A percentile compares a stretch with the other conserved stretches of the same genome.
Evolutionary conservation across 2,888 invertebrate genomes (phyloP).

Genomic region (Hymenopus coronatus): DNA sequence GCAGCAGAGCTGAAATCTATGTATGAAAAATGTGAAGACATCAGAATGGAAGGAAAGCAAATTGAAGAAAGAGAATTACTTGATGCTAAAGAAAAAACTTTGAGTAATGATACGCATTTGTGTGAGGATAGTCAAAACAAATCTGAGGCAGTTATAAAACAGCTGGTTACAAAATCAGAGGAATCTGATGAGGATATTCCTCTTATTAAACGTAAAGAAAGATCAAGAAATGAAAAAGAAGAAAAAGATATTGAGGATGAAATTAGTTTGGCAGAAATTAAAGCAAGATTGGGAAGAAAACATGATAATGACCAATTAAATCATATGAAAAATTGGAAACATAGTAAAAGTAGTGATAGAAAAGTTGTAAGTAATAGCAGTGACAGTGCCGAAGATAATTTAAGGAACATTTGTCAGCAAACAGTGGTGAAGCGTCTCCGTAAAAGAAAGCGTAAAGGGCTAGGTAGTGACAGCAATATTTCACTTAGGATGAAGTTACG

Average conservation of each 20-base stretch:
- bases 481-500: conserved; percentile 42
- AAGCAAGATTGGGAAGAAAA: conserved; percentile 41
- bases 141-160: neutral
- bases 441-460: conserved; percentile 42
- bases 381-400: conserved; percentile 44
- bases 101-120: neutral
- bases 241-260: conserved; percentile 40
- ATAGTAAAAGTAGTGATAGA: conserved; percentile 9
- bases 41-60: neutral
- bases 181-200: conserved; percentile 40
- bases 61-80: neutral
- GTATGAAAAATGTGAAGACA: neutral
- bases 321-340: neutral
- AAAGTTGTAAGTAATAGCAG: conserved; percentile 41
- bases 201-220: conserved; percentile 24
- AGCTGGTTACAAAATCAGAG: conserved; percentile 40
- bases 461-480: conserved; percentile 38
- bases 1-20: conserved; percentile 10
- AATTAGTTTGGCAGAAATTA: conserved; percentile 45
- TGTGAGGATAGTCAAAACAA: neutral
- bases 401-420: conserved; percentile 37
- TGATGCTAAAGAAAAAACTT: neutral
- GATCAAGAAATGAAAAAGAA: conserved; percentile 18
- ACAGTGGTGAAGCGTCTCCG: conserved; percentile 45
- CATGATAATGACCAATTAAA: conserved; percentile 1